These are phyloP conservation scores for Ceramica pisi DNA, from an alignment of 2,888 invertebrate genomes.

Conservation along the genomic window DNA sequence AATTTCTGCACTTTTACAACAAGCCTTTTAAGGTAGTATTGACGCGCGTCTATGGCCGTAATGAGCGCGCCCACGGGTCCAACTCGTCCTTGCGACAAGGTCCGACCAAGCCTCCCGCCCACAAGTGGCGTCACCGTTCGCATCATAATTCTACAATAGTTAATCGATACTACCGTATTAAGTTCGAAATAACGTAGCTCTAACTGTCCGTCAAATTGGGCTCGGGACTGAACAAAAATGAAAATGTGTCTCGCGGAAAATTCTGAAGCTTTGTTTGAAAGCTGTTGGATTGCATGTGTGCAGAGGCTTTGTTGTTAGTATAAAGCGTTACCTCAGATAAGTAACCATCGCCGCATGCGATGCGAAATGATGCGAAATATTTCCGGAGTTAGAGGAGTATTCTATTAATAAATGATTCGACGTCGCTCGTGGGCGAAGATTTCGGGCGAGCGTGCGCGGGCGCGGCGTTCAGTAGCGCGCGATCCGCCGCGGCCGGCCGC, in stretches of 20 bases:
- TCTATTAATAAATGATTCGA: slow-evolving; percentile 90
- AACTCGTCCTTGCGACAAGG: slow-evolving; percentile 88
- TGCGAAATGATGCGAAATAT: slow-evolving; percentile 91
- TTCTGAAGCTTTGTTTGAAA: slow-evolving; percentile 44
- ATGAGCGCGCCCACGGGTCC: slow-evolving; percentile 79
- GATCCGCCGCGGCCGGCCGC: slow-evolving; percentile 90
- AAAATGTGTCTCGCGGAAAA: slow-evolving; percentile 22
- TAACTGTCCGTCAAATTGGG: slow-evolving; percentile 26
- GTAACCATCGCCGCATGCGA: slow-evolving; percentile 82
- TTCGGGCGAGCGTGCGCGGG: slow-evolving; percentile 84
- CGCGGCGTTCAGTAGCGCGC: slow-evolving; percentile 87
- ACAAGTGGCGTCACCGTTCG: slow-evolving; percentile 68
- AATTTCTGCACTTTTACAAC: slow-evolving; percentile 61
- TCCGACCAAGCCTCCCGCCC: slow-evolving; percentile 85
- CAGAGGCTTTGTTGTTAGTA: slow-evolving; percentile 68
- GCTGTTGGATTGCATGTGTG: slow-evolving; percentile 20
- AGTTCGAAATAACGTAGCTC: slow-evolving; percentile 41
- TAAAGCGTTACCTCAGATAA: slow-evolving; percentile 83
- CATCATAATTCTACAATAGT: slow-evolving; percentile 58
- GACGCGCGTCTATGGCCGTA: slow-evolving; percentile 71
- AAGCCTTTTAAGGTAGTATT: slow-evolving; percentile 83
- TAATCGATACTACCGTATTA: slow-evolving; percentile 54
- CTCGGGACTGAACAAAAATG: neutral
- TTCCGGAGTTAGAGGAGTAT: slow-evolving; percentile 90
- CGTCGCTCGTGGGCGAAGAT: slow-evolving; percentile 89